A percentile compares a stretch with the other conserved stretches of the same genome.
These are phyloP conservation scores for Folsomia manolachei DNA, from an alignment of 2,888 invertebrate species.

Conservation along the genomic window DNA sequence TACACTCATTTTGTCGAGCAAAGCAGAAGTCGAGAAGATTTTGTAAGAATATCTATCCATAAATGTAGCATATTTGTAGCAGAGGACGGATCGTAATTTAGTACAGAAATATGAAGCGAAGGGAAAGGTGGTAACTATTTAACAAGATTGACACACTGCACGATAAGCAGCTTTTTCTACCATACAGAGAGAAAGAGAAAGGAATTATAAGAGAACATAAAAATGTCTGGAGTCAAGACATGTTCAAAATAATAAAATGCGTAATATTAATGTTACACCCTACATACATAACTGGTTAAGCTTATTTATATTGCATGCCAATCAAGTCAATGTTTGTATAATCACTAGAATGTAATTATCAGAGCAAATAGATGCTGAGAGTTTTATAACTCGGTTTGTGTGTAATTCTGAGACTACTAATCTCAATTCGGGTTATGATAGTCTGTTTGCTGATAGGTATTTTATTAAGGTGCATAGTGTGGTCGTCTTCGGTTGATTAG, in stretches of 20 bases:
- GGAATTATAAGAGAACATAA: not conserved
- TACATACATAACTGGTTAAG: no score
- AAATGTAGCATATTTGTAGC: not conserved
- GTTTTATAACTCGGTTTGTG: not conserved
- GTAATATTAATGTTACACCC: no score
- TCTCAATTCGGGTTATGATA: not conserved
- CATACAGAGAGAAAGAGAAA: not conserved
- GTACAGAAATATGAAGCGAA: not conserved
- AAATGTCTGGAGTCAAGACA: not conserved
- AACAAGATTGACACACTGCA: not conserved
- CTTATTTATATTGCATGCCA: no score
- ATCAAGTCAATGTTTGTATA: not conserved
- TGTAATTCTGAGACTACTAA: no score
- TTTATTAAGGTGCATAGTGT: no score
- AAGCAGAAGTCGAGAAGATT: not conserved
- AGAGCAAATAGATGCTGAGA: not conserved
- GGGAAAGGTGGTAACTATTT: not conserved
- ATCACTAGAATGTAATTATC: not conserved
- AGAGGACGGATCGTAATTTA: not conserved
- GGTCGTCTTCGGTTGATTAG: no score
- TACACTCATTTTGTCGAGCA: not conserved
- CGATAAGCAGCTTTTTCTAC: not conserved
- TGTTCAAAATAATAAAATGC: not conserved
- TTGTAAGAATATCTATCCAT: not conserved
- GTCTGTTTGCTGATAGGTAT: no score